Percentiles rank a stretch among this genome's conserved stretches.
Evolutionary conservation across 2,797 vertebrate genomes (phyloP).

Genomic region (Novumbra hubbsi): DNA sequence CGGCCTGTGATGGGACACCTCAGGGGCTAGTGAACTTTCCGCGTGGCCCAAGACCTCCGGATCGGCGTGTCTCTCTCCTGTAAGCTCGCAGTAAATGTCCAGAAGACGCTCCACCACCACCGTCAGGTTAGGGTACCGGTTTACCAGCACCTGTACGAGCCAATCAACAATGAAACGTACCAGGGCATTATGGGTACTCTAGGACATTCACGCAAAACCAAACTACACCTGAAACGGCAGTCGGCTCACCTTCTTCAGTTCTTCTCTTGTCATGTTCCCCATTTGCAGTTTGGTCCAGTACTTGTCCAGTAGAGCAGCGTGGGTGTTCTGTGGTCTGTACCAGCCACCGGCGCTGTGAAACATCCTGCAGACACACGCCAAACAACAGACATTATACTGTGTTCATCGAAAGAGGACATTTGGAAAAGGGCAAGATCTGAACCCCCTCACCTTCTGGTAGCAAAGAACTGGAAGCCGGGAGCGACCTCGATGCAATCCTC

Average conservation of each 20-base stretch:
- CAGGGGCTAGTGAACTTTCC: conserved; percentile 21
- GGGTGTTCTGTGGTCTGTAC: conserved; percentile 87
- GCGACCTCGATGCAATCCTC: conserved; percentile 89
- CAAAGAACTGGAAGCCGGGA: conserved; percentile 95
- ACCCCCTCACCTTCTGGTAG: conserved; percentile 84
- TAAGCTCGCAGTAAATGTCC: conserved; percentile 90
- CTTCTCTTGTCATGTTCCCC: conserved; percentile 83
- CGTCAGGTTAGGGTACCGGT: conserved; percentile 75
- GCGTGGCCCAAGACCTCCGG: conserved; percentile 14
- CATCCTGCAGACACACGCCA: conserved; percentile 56
- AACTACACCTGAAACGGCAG: not conserved
- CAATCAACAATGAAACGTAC: not conserved
- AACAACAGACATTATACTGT: not conserved
- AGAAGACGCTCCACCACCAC: conserved; percentile 82
- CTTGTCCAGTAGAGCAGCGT: conserved; percentile 89
- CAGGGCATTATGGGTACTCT: not conserved
- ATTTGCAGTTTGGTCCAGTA: conserved; percentile 92
- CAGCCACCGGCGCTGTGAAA: conserved; percentile 81
- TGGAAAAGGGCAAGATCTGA: not conserved
- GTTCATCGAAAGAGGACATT: not conserved
- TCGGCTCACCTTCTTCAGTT: conserved; percentile 86
- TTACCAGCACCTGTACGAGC: conserved; percentile 78
- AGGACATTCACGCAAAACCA: not conserved
- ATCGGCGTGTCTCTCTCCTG: conserved; percentile 78
- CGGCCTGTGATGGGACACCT: conserved; percentile 47